These are phyloP conservation scores for Limnephilus lunatus DNA, from an alignment of 2,888 invertebrate species.

Conservation along the genomic window DNA sequence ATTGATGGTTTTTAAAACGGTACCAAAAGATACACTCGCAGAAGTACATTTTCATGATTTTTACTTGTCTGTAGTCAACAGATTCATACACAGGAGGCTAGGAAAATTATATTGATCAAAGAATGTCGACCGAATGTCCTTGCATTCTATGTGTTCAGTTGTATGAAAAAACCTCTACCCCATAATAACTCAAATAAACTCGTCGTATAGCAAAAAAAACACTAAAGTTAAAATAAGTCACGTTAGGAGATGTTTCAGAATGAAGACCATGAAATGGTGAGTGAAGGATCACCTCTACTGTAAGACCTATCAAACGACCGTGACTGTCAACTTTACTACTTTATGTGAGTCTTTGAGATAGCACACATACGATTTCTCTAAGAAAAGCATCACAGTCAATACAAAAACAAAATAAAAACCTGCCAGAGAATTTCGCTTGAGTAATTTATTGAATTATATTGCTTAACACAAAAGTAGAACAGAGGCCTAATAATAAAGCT, in stretches of 20 bases:
- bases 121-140: neutral
- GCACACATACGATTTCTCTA: neutral
- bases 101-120: neutral
- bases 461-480: neutral
- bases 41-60: neutral
- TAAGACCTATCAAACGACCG: neutral
- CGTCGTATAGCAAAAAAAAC: neutral
- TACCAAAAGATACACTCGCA: neutral
- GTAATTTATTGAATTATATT: neutral
- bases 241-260: neutral
- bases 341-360: neutral
- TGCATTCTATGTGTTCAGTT: neutral
- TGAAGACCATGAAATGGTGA: neutral
- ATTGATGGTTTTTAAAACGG: neutral
- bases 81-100: neutral
- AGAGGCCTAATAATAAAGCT: neutral
- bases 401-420: neutral
- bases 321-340: neutral
- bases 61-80: neutral
- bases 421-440: neutral
- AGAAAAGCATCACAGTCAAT: neutral
- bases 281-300: neutral
- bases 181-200: neutral
- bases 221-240: neutral
- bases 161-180: neutral